Conservation (phyloP, 2,888 invertebrate genomes). For the Apamea epomidion region DNA sequence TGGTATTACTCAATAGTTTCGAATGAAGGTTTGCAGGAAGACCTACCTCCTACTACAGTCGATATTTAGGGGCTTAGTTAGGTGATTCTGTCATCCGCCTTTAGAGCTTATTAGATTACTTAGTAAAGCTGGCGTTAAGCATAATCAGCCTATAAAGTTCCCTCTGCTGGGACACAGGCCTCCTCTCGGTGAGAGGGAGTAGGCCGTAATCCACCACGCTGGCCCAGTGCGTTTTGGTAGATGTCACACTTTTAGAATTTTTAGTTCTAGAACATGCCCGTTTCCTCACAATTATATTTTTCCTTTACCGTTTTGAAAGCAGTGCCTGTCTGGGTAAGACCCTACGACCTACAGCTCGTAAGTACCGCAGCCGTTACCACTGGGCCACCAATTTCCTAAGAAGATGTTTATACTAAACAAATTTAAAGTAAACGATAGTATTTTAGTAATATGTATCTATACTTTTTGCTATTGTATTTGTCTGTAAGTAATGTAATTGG, state of each 20-base stretch:
- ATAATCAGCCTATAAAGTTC: no score
- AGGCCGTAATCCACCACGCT: no score
- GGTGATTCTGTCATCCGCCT: background rate
- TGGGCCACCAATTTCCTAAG: no score
- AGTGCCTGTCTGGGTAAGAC: no score
- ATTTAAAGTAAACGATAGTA: background rate
- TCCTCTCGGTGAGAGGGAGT: no score
- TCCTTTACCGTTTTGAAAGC: no score
- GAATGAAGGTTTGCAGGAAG: background rate
- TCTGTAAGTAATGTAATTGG: background rate
- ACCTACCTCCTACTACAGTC: background rate
- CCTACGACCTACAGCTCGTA: no score
- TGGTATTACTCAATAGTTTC: background rate
- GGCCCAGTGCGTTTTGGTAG: background rate
- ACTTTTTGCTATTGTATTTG: background rate
- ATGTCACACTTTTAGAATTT: background rate
- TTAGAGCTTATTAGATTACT: slow-evolving; percentile 13
- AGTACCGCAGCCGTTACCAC: no score
- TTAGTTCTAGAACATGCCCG: background rate
- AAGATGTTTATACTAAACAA: background rate
- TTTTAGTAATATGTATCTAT: background rate
- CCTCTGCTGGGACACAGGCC: no score
- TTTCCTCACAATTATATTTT: background rate
- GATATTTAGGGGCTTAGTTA: slow-evolving; percentile 1
- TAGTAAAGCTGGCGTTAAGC: background rate